Evolutionary conservation across 2,113 vertebrate species (phyloP), one percentile per base, ranked within the genome.

Genomic region (Manacus vitellinus): DNA sequence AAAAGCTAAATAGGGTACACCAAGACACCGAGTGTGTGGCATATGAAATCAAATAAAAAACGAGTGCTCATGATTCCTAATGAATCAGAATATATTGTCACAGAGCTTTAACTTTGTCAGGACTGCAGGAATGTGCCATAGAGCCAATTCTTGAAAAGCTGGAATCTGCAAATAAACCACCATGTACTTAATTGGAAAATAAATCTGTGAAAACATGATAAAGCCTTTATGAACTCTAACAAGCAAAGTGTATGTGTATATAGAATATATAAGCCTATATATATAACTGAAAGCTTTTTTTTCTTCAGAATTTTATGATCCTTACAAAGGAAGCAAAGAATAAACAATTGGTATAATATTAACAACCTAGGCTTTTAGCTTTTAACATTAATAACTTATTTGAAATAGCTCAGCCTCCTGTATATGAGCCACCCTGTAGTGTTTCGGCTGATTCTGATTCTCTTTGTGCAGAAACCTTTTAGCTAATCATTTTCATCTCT

Each of bases 401-500:
- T 80, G 41, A 94, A 88, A 93, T 65, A 24, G 20, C 89, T 95
- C 87, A 59, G 49, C 58, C 75, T 91, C 73, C 88, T 56, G 41
- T 79, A 77, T 51, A 94, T 67, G 51, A 93, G 70, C 91, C 82
- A 89, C 85, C 70, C 89, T 65, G 65, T 88, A 62, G 84, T 55
- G 81, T 77, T 96, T 94, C 89, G 90, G 73, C 92, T 95, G 95
- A 95, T 97, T 95, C 89, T 89, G 91, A 97, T 95, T 91, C 94
- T 97, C 95, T 96, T 94, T 43, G 33, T 92, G 94, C 91, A 97
- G 93, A 91, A 96, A 97, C 85, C 96, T 56, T 84, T 96, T 95
- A 96, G 85, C 91, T 97, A 98, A 98, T 97, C 83, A 95, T 68
- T 85, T 91, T 97, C 95, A 97, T 98, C 93, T 97, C 94, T 93